Evolutionary conservation across 2,888 invertebrate species (phyloP).

Genomic region (Xestia sexstrigata): DNA sequence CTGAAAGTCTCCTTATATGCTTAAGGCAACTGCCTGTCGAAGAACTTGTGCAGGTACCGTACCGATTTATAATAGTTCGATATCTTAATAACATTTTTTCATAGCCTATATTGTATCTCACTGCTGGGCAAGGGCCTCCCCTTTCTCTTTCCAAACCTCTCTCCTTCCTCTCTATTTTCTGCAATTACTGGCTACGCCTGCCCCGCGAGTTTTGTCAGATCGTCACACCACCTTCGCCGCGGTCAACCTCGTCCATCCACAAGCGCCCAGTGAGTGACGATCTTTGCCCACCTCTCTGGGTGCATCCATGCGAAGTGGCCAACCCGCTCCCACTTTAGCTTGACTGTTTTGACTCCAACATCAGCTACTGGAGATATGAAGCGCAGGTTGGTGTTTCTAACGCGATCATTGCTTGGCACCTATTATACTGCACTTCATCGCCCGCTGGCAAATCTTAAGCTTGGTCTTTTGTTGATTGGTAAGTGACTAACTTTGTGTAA

Average conservation of each 20-base stretch:
- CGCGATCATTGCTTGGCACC: not conserved
- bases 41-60: slow-evolving; percentile 84
- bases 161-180: too few relatives aligned
- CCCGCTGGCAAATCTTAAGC: not conserved
- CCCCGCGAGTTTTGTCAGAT: too few relatives aligned
- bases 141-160: too few relatives aligned
- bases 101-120: too few relatives aligned
- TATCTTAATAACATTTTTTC: not conserved
- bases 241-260: too few relatives aligned
- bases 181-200: too few relatives aligned
- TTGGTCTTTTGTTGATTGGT: not conserved
- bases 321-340: not conserved
- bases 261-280: not conserved
- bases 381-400: not conserved
- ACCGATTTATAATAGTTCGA: slow-evolving; percentile 2
- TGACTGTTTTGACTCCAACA: not conserved
- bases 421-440: not conserved
- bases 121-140: too few relatives aligned
- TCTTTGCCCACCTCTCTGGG: not conserved
- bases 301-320: not conserved
- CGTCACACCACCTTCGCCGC: too few relatives aligned
- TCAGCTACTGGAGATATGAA: not conserved
- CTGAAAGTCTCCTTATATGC: slow-evolving; percentile 92
- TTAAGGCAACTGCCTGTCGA: slow-evolving; percentile 90
- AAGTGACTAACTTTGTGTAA: not conserved